Evolutionary conservation across 2,113 vertebrate genomes (phyloP).

Genomic region (Tiliqua scincoides): DNA sequence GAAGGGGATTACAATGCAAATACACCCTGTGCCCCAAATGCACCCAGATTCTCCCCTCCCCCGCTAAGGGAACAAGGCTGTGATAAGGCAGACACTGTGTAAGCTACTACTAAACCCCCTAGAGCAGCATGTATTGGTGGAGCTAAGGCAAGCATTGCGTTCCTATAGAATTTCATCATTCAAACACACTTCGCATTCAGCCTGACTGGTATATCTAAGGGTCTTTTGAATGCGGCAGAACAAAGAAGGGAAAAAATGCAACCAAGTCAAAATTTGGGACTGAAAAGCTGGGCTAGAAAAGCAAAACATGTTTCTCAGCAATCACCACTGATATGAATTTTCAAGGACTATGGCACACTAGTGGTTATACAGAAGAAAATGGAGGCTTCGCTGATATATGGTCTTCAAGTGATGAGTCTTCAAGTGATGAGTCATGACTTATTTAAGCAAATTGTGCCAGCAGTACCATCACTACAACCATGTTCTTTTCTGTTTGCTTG

Average conservation of each 20-base stretch:
- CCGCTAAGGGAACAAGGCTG: background rate
- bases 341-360: background rate
- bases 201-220: background rate
- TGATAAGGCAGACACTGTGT: background rate
- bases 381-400: background rate
- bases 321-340: background rate
- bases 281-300: background rate
- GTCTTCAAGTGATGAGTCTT: background rate
- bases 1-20: background rate
- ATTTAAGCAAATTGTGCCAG: too few relatives aligned
- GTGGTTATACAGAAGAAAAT: background rate
- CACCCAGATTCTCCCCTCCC: background rate
- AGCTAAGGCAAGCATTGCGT: background rate
- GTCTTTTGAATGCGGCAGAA: background rate
- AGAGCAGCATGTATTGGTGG: background rate
- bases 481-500: too few relatives aligned
- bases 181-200: background rate
- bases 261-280: background rate
- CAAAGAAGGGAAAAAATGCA: background rate
- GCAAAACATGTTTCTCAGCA: background rate
- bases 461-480: too few relatives aligned
- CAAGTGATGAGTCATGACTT: too few relatives aligned
- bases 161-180: background rate
- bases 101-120: background rate
- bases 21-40: background rate